Evolutionary conservation across 2,888 invertebrate species (phyloP), one percentile per base, ranked within the genome.

Genomic region (Blastobasis lacticolella): DNA sequence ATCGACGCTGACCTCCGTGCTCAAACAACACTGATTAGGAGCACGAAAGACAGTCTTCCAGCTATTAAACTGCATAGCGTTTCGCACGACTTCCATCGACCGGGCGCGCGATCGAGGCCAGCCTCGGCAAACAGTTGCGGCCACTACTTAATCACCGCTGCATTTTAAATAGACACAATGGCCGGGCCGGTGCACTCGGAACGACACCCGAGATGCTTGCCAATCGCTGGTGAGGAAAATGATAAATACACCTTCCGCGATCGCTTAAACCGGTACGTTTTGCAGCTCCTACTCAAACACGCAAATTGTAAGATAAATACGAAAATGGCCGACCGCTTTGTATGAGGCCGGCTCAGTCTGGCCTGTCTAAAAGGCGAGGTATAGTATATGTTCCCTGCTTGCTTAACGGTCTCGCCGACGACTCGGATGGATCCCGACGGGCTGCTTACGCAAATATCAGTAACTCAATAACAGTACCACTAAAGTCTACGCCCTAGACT

Each of bases 241-340:
- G 67, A 71, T 69, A 74, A 78, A 74, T 68, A 67, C 56, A 57
- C 62, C 61, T 66, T 67, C 67, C n/a, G 66, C 56, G 63, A 65
- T 66, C 55, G 61, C 72, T 73, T 74, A 75, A 74, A 71, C 67
- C 70, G 62, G 65, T 62, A 63, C 60, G 61, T 66, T 72, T 75
- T 69, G 75, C 76, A 66, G 73, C 76, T 83, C 81, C 86, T 83
- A 77, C 73, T 61, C 74, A 84, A 85, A 85, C 73, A 79, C 65
- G 78, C 74, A 83, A 81, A 86, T 87, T 83, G 84, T 78, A 71
- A 73, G 70, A 68, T 75, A 87, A 87, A 87, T 78, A 87, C 74
- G 72, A 73, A 74, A 73, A 73, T 67, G 65, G 70, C 70, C 60
- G 64, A 59, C 68, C 61, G 67, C 73, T 76, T 78, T 74, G 78